Percentiles rank a stretch among this genome's conserved stretches.
Evolutionary conservation across 1,140 invertebrate genomes (phyloP).

Genomic region (Glomeris maerens): DNA sequence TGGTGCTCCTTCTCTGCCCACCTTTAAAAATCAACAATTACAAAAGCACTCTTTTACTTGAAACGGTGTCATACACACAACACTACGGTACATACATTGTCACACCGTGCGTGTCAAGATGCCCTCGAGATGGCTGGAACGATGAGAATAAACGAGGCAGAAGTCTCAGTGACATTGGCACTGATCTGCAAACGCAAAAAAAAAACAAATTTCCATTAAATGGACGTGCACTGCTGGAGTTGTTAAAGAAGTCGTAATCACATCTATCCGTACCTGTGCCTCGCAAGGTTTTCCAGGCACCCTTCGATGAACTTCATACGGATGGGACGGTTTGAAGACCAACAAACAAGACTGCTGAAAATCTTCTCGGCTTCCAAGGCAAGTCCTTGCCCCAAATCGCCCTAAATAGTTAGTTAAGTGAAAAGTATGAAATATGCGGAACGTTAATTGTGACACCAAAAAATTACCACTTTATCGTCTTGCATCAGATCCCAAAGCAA

Average conservation of each 20-base stretch:
- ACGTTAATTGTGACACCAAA: background rate
- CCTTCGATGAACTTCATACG: conserved; percentile 89
- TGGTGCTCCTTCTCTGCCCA: conserved; percentile 79
- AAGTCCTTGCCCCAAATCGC: conserved; percentile 67
- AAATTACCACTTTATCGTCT: conserved; percentile 72
- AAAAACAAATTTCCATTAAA: conserved; percentile 7
- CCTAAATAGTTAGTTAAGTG: conserved; percentile 35
- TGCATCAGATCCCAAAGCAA: conserved; percentile 86
- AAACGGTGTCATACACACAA: background rate
- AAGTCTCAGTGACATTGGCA: conserved; percentile 70
- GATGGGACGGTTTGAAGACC: conserved; percentile 70
- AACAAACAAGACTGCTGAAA: conserved; percentile 72
- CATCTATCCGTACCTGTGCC: conserved; percentile 54
- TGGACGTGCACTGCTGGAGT: background rate
- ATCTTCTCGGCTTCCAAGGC: conserved; percentile 82
- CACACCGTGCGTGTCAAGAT: conserved; percentile 31
- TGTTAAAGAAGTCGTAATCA: too few species aligned
- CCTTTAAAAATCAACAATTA: conserved; percentile 29
- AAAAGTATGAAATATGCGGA: background rate
- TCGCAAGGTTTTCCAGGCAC: conserved; percentile 74
- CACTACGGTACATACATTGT: conserved; percentile 25
- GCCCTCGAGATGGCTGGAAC: conserved; percentile 64
- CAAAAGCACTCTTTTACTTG: conserved; percentile 11
- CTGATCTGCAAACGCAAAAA: conserved; percentile 42
- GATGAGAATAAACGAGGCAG: conserved; percentile 80